Evolutionary conservation across 2,797 vertebrate species (phyloP).

Genomic region (Acestrorhynchus altus): DNA sequence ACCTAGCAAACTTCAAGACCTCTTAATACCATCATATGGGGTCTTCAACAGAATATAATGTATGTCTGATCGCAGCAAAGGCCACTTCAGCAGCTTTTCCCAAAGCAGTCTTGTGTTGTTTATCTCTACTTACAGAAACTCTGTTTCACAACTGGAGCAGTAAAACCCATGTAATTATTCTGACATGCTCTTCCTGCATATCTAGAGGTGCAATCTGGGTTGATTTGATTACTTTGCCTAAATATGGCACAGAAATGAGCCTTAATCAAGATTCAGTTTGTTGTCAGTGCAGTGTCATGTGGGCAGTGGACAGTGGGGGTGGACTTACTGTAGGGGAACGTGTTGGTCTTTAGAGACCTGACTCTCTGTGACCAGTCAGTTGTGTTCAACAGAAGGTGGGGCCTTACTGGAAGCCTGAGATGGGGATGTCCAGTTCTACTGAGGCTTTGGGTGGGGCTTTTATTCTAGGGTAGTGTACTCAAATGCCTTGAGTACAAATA

Average conservation of each 20-base stretch:
- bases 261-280: conserved; percentile 45
- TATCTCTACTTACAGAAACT: background rate
- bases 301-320: background rate
- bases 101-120: background rate
- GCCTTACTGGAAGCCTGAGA: background rate
- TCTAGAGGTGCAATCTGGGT: conserved; percentile 23
- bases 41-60: background rate
- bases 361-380: background rate
- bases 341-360: conserved; percentile 22
- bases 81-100: background rate
- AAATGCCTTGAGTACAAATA: background rate
- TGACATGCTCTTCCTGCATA: background rate
- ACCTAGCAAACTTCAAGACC: background rate
- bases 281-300: conserved; percentile 37
- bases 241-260: conserved; percentile 30
- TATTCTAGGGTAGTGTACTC: background rate
- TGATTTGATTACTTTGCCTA: conserved; percentile 17
- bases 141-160: conserved; percentile 31
- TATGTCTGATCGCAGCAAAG: conserved; percentile 1
- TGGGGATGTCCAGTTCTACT: background rate
- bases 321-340: background rate
- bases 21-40: background rate
- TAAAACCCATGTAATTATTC: conserved; percentile 25
- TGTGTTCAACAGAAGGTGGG: conserved; percentile 13
- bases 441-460: background rate